A percentile compares a stretch with the other conserved stretches of the same genome.
Conservation (phyloP, 2,113 vertebrate species). For the Rhizomys pruinosus region DNA sequence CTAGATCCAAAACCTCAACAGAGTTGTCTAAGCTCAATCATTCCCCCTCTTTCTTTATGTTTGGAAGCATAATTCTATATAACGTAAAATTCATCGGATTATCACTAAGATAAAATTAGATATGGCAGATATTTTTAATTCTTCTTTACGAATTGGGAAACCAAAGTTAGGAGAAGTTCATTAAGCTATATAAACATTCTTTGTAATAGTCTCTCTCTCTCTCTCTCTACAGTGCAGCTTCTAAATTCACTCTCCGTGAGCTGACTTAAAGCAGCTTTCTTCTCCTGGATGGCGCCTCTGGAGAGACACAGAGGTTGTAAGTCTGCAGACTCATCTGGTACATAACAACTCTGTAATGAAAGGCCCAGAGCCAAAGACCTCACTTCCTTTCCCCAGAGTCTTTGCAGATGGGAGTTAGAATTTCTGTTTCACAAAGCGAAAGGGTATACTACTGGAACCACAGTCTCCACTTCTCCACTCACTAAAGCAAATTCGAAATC, state of each 20-base stretch:
- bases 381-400: constrained; percentile 64
- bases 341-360: constrained; percentile 58
- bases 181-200: too few relatives aligned
- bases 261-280: constrained; percentile 16
- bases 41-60: too few relatives aligned
- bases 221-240: not conserved
- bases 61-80: too few relatives aligned
- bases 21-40: too few relatives aligned
- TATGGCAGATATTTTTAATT: too few relatives aligned
- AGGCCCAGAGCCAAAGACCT: constrained; percentile 50
- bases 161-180: too few relatives aligned
- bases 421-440: constrained; percentile 62
- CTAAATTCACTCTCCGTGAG: not conserved
- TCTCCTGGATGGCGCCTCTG: not conserved
- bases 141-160: too few relatives aligned
- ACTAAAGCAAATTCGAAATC: constrained; percentile 62
- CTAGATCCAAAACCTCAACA: too few relatives aligned
- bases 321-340: constrained; percentile 58
- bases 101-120: too few relatives aligned
- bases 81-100: too few relatives aligned
- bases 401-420: constrained; percentile 49
- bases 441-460: not conserved
- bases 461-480: constrained; percentile 1
- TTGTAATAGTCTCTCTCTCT: too few relatives aligned
- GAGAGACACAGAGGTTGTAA: not conserved